Conservation (phyloP, 2,888 invertebrate genomes). For the Drosophila sordidula region DNA sequence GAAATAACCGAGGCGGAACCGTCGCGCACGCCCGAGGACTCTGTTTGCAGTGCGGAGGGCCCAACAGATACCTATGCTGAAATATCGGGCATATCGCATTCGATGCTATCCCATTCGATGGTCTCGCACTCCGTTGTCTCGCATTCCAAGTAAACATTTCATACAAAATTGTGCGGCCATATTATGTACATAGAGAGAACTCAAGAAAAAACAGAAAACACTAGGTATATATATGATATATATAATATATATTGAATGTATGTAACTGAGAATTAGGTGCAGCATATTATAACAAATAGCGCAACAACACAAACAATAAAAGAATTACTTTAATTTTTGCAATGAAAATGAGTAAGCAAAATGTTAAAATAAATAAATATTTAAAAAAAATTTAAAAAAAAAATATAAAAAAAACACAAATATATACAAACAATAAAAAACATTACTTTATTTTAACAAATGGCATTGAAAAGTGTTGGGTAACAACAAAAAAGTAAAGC, state of each 20-base stretch:
- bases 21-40: conserved; percentile 95
- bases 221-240: conserved; percentile 45
- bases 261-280: conserved; percentile 68
- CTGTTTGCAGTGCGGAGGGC: conserved; percentile 95
- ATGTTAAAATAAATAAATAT: too few species aligned
- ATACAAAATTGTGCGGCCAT: conserved; percentile 4
- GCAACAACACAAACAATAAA: conserved; percentile 68
- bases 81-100: conserved; percentile 85
- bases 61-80: conserved; percentile 87
- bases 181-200: conserved; percentile 37
- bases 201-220: conserved; percentile 3
- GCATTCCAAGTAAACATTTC: conserved; percentile 65
- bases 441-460: conserved; percentile 76
- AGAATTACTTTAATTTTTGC: conserved; percentile 77
- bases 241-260: conserved; percentile 44
- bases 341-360: conserved; percentile 36
- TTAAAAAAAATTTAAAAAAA: conserved; percentile 21
- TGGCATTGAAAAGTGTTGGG: conserved; percentile 25
- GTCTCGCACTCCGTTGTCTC: conserved; percentile 83
- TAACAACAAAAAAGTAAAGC: conserved; percentile 4
- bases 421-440: conserved; percentile 68
- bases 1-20: conserved; percentile 91
- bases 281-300: conserved; percentile 59
- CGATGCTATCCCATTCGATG: conserved; percentile 84
- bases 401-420: conserved; percentile 26